These are phyloP conservation scores for Microhierax caerulescens DNA, from an alignment of 2,797 vertebrate genomes.

Conservation along the genomic window DNA sequence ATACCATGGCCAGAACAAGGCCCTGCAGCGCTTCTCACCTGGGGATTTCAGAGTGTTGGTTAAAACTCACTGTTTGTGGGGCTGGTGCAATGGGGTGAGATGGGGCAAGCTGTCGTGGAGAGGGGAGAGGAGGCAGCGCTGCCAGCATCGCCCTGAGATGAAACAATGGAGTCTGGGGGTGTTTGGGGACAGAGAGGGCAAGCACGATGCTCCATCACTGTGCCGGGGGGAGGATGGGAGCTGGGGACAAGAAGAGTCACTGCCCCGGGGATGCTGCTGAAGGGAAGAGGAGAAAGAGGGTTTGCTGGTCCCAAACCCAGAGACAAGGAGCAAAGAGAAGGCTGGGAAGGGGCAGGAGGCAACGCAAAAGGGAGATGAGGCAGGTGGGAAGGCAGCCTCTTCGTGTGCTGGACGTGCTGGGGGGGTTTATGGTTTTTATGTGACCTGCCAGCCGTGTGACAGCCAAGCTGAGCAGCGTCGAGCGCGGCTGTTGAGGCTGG, in stretches of 20 bases:
- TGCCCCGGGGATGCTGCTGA: neutral
- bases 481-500: neutral
- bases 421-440: neutral
- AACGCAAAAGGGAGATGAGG: neutral
- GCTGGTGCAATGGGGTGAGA: neutral
- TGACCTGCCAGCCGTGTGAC: neutral
- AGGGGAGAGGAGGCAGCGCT: neutral
- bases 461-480: neutral
- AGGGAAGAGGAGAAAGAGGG: neutral
- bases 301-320: neutral
- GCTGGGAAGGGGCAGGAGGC: neutral
- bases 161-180: neutral
- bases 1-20: neutral
- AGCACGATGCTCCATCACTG: fast-evolving
- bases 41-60: neutral
- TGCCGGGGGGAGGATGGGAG: neutral
- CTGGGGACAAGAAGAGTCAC: fast-evolving
- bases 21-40: neutral
- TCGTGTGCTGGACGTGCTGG: neutral
- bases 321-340: neutral
- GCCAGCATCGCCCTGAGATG: neutral
- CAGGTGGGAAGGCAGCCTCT: neutral
- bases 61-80: neutral
- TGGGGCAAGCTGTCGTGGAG: fast-evolving
- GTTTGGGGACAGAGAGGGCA: neutral